Evolutionary conservation across 1,140 invertebrate genomes (phyloP).

Genomic region (Ceratina calcarata): DNA sequence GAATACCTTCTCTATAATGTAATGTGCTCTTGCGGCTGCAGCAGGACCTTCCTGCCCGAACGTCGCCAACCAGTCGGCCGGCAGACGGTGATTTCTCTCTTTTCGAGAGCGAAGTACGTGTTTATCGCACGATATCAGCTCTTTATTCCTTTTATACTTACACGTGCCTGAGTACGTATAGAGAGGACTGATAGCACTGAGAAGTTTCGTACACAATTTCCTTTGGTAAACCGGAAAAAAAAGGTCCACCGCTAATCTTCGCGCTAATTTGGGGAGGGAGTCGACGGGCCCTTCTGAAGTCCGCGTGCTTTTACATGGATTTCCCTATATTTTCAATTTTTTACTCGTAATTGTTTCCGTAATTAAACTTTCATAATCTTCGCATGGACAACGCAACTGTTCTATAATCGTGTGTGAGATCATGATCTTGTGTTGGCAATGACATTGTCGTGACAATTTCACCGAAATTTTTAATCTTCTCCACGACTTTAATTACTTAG

Average conservation of each 20-base stretch:
- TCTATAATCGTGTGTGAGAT: background rate
- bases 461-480: conserved; percentile 23
- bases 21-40: background rate
- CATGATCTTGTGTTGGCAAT: conserved; percentile 8
- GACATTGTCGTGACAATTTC: conserved; percentile 25
- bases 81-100: background rate
- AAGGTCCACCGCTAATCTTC: too few relatives aligned
- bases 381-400: too few relatives aligned
- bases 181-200: too few relatives aligned
- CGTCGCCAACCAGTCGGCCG: background rate
- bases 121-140: background rate
- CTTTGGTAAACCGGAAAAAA: too few relatives aligned
- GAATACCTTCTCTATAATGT: background rate
- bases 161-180: too few relatives aligned
- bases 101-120: background rate
- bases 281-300: too few relatives aligned
- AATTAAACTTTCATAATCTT: conserved; percentile 16
- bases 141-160: background rate
- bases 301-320: too few relatives aligned
- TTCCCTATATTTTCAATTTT: too few relatives aligned
- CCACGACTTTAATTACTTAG: conserved; percentile 29
- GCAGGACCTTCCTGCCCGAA: too few relatives aligned
- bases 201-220: too few relatives aligned
- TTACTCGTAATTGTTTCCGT: too few relatives aligned
- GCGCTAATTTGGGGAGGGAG: too few relatives aligned